Percentiles rank a stretch among this genome's conserved stretches.
phyloP scores from a whole-genome alignment of 2,113 vertebrate species.

The Polyodon spathula region DNA sequence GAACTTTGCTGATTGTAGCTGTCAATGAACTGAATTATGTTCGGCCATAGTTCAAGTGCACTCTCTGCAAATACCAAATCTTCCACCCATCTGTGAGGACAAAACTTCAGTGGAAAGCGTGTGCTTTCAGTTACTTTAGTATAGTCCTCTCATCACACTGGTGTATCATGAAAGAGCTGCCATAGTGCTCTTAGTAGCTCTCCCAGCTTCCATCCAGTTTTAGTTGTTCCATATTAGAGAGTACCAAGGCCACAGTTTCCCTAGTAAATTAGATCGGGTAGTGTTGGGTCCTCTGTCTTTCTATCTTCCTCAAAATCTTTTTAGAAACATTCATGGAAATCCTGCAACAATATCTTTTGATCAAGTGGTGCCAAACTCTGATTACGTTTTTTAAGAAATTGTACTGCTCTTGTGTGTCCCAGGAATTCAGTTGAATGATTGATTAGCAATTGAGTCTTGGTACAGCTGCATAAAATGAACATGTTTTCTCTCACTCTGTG shows the following conservation, averaged over 20 bases:
- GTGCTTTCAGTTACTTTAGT: constrained; percentile 18
- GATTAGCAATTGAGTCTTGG: too few species aligned
- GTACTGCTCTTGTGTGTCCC: too few species aligned
- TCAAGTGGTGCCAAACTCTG: not conserved
- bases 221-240: constrained; percentile 1
- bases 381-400: not conserved
- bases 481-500: too few species aligned
- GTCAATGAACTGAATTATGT: not conserved
- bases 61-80: constrained; percentile 16
- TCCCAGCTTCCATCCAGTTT: not conserved
- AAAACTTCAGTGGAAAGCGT: constrained; percentile 20
- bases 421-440: too few species aligned
- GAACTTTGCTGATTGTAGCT: not conserved
- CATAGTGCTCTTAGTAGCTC: constrained; percentile 14
- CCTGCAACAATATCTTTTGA: not conserved
- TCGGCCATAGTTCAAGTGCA: constrained; percentile 8
- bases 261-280: too few species aligned
- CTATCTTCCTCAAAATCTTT: not conserved
- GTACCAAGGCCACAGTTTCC: too few species aligned
- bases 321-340: not conserved
- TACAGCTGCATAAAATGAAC: too few species aligned
- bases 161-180: constrained; percentile 17
- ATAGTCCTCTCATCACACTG: constrained; percentile 13
- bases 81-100: constrained; percentile 15
- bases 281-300: too few species aligned